Conservation (phyloP, 2,797 vertebrate genomes). For the Stomatorhinus walkeri region DNA sequence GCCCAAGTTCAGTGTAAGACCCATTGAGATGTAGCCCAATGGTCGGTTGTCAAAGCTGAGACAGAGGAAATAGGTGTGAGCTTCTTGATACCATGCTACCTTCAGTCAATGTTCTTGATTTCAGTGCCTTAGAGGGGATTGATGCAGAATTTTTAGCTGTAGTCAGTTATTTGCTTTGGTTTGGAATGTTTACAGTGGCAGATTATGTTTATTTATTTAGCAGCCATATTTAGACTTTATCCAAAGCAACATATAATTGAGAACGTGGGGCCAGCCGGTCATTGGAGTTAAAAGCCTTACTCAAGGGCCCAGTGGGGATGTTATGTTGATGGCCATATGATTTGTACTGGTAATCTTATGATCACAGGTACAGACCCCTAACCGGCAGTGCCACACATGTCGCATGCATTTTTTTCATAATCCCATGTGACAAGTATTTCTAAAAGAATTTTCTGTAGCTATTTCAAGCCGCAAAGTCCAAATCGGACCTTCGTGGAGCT, state of each 20-base stretch:
- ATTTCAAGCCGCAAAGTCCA: slow-evolving; percentile 15
- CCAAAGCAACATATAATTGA: not conserved
- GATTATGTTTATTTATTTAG: not conserved
- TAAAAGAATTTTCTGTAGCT: not conserved
- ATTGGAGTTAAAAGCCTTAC: not conserved
- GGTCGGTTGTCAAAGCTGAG: not conserved
- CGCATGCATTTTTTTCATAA: not conserved
- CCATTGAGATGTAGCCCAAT: not conserved
- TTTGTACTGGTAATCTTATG: not conserved
- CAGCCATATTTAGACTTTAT: not conserved
- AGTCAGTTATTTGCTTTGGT: not conserved
- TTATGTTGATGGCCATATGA: not conserved
- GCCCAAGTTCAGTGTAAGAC: slow-evolving; percentile 71
- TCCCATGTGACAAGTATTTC: not conserved
- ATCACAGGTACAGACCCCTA: not conserved
- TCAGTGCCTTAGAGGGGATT: not conserved
- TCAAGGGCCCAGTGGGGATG: not conserved
- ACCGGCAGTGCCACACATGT: not conserved
- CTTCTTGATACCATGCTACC: not conserved
- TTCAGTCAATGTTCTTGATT: not conserved
- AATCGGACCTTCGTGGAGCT: not conserved
- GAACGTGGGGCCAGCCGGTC: not conserved
- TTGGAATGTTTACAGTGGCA: not conserved
- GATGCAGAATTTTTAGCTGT: not conserved
- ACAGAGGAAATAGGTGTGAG: not conserved